A percentile compares a stretch with the other conserved stretches of the same genome.
These are phyloP conservation scores for Oreohelix idahoensis DNA, from an alignment of 1,140 invertebrate species.

Conservation along the genomic window DNA sequence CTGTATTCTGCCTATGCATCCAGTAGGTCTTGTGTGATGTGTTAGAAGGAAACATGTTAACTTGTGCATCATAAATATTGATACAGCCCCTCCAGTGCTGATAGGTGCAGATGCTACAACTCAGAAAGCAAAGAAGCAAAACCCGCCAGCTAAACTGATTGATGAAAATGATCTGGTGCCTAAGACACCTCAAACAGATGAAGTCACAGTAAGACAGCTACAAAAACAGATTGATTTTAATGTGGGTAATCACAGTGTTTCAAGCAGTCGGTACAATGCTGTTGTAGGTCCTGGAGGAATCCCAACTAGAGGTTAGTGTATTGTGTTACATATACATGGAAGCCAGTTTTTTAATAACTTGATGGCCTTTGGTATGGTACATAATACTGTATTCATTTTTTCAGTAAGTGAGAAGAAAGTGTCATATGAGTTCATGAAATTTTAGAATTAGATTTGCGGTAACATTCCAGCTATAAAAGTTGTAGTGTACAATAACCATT, in stretches of 20 bases:
- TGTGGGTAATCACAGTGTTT: conserved; percentile 66
- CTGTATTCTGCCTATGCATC: too few species aligned
- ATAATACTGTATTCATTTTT: too few species aligned
- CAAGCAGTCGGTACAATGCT: conserved; percentile 68
- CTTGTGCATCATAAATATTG: too few species aligned
- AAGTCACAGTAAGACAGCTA: conserved; percentile 61
- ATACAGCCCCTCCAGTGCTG: background rate
- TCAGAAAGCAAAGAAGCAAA: background rate
- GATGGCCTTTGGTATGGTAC: too few species aligned
- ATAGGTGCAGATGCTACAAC: background rate
- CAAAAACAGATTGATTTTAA: conserved; percentile 69
- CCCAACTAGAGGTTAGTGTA: conserved; percentile 60
- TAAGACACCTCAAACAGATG: conserved; percentile 56
- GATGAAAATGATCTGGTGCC: conserved; percentile 51
- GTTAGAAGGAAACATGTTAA: too few species aligned
- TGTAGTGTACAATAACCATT: too few species aligned
- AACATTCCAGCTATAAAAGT: too few species aligned
- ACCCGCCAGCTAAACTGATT: conserved; percentile 21
- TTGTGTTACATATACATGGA: background rate
- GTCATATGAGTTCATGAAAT: too few species aligned
- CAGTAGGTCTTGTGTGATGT: too few species aligned
- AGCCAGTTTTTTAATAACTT: too few species aligned
- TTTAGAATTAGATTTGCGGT: too few species aligned
- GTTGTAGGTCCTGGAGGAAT: conserved; percentile 63
- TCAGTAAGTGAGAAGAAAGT: too few species aligned